phyloP scores from a whole-genome alignment of 2,797 vertebrate genomes.

The Notolepis coatsorum region DNA sequence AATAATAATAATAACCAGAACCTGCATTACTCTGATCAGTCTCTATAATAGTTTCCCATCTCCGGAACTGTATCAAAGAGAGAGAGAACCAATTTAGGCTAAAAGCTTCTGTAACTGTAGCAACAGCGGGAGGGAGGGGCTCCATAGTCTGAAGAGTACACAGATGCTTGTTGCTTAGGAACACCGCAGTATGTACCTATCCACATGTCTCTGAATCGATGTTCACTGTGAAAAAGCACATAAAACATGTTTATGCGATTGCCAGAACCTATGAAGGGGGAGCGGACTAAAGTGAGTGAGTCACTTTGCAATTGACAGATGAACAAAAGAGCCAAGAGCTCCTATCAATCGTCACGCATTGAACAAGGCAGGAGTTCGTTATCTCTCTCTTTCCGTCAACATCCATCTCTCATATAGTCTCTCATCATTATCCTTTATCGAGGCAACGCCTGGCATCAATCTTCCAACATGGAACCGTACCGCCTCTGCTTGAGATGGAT shows the following conservation, averaged over 20 bases:
- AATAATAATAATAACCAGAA: background rate
- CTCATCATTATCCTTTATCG: background rate
- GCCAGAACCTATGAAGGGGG: constrained; percentile 35
- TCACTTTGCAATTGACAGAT: constrained; percentile 44
- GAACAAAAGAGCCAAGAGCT: constrained; percentile 47
- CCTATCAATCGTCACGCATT: constrained; percentile 31
- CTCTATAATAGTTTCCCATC: constrained; percentile 20
- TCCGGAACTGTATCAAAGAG: constrained; percentile 15
- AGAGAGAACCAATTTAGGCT: background rate
- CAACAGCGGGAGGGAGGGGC: background rate
- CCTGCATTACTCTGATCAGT: constrained; percentile 14
- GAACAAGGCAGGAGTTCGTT: constrained; percentile 6
- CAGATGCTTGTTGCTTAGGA: constrained; percentile 47
- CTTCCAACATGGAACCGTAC: too few species aligned
- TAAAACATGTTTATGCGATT: constrained; percentile 32
- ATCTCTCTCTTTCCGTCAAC: constrained; percentile 24
- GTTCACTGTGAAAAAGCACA: background rate
- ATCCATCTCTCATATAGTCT: background rate
- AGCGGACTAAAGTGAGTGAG: constrained; percentile 32
- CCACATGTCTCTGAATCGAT: background rate
- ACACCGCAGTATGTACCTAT: constrained; percentile 28
- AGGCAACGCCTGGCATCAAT: background rate
- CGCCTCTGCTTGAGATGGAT: background rate
- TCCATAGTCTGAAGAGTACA: background rate
- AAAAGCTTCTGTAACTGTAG: background rate